A percentile compares a stretch with the other conserved stretches of the same genome.
Conservation (phyloP, 2,888 invertebrate genomes). For the Andrena bucephala region DNA sequence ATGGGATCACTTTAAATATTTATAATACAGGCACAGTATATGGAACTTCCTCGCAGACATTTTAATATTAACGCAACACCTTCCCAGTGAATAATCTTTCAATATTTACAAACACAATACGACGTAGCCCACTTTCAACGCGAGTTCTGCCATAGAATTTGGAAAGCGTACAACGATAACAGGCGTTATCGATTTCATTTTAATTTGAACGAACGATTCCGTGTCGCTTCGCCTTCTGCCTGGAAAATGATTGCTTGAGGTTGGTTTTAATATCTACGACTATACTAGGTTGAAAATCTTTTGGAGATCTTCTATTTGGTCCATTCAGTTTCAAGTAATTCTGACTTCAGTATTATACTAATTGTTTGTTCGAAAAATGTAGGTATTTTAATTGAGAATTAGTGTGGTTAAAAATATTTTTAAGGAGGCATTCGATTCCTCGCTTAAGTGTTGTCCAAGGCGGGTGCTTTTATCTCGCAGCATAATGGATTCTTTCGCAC, state of each 20-base stretch:
- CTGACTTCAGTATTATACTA: neutral
- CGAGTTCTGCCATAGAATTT: neutral
- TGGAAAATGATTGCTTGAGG: neutral
- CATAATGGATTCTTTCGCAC: neutral
- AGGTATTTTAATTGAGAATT: neutral
- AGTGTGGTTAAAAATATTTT: neutral
- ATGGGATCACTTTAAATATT: constrained; percentile 6
- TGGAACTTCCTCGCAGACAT: neutral
- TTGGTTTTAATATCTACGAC: too few relatives aligned
- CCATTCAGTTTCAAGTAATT: neutral
- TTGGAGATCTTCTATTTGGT: too few relatives aligned
- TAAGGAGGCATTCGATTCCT: neutral
- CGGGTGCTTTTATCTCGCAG: neutral
- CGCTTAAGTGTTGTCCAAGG: neutral
- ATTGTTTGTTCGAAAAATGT: too few relatives aligned
- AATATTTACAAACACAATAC: neutral
- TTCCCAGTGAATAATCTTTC: too few relatives aligned
- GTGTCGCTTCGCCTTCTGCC: neutral
- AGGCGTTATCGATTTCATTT: neutral
- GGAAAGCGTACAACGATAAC: neutral
- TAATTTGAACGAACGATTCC: neutral
- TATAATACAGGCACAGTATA: neutral
- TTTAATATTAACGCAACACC: neutral
- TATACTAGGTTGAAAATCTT: too few relatives aligned
- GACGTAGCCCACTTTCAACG: neutral